These are phyloP conservation scores for Platysternon megacephalum DNA, from an alignment of 2,113 vertebrate genomes.

Conservation along the genomic window DNA sequence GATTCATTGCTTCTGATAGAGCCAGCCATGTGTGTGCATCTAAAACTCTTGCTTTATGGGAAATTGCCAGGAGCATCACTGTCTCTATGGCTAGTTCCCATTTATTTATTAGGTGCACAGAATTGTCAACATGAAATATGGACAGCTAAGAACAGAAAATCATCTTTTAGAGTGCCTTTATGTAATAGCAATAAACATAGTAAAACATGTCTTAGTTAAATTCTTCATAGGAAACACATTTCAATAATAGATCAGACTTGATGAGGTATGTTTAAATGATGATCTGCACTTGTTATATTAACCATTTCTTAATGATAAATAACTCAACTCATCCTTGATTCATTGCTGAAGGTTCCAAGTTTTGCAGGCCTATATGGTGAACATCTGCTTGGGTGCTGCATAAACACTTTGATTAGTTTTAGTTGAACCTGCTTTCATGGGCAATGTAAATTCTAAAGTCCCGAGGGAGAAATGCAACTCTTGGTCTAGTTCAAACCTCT, in stretches of 20 bases:
- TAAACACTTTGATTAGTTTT: not conserved
- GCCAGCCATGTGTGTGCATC: not conserved
- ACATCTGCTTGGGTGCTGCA: not conserved
- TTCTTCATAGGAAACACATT: not conserved
- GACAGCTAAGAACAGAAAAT: not conserved
- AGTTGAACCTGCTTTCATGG: not conserved
- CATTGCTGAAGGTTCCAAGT: not conserved
- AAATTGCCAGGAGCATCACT: not conserved
- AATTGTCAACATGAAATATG: not conserved
- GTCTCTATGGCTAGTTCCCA: not conserved
- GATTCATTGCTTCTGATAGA: constrained; percentile 18
- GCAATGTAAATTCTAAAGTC: not conserved
- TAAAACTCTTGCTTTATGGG: not conserved
- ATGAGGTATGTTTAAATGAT: not conserved
- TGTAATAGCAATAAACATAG: not conserved
- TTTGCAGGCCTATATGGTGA: not conserved
- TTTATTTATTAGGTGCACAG: not conserved
- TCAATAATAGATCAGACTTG: not conserved
- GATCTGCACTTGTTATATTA: not conserved
- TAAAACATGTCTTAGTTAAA: not conserved
- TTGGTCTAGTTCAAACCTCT: not conserved
- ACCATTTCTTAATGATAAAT: not conserved
- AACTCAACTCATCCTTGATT: not conserved
- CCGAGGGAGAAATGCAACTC: not conserved
- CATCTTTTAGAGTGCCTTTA: not conserved